A percentile compares a stretch with the other conserved stretches of the same genome.
Conservation (phyloP, 2,113 vertebrate genomes). For the Melanerpes aurifrons region DNA sequence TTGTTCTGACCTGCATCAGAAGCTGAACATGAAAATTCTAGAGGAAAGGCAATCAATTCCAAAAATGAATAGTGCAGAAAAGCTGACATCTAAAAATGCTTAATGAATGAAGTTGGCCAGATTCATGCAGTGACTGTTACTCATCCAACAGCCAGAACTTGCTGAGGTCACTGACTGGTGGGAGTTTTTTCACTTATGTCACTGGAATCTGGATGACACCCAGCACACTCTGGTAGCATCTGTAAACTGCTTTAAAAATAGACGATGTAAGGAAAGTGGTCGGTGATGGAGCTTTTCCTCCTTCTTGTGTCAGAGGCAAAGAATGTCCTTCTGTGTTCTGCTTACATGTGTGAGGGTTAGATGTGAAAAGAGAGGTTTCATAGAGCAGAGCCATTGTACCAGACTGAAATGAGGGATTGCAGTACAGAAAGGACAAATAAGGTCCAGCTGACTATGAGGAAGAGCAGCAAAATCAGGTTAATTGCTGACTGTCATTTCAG, state of each 20-base stretch:
- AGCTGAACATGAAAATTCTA: background rate
- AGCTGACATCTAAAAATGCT: background rate
- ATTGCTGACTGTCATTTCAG: background rate
- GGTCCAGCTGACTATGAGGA: background rate
- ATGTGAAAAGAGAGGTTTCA: background rate
- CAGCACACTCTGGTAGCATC: slow-evolving; percentile 30
- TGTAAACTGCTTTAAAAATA: slow-evolving; percentile 62
- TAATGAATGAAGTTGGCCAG: background rate
- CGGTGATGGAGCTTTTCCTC: background rate
- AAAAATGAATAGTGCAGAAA: background rate
- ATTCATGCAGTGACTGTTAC: background rate
- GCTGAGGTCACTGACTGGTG: slow-evolving; percentile 1
- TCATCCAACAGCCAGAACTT: background rate
- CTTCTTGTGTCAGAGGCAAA: slow-evolving; percentile 7
- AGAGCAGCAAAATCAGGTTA: background rate
- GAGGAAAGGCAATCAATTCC: background rate
- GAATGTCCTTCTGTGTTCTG: background rate
- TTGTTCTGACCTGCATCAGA: background rate
- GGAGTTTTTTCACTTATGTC: slow-evolving; percentile 51
- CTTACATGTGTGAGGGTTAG: background rate
- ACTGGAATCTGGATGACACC: slow-evolving; percentile 37
- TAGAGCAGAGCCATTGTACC: background rate
- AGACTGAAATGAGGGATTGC: background rate
- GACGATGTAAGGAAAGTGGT: slow-evolving; percentile 12
- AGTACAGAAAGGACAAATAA: background rate